Evolutionary conservation across 2,113 vertebrate species (phyloP).

Genomic region (Cricetomys ansorgei): DNA sequence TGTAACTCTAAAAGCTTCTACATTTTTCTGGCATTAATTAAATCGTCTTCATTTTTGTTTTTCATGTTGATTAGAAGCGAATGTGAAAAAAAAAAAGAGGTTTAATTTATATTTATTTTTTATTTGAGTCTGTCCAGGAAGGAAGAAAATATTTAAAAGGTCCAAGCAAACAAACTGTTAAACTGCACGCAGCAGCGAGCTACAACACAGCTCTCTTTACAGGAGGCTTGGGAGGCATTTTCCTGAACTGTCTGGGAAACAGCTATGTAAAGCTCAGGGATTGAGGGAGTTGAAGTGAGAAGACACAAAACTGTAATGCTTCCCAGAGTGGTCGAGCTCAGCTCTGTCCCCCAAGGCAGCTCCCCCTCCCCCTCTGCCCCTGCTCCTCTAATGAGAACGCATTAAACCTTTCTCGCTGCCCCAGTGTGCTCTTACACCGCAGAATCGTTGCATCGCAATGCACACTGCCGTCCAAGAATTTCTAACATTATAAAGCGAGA

Average conservation of each 20-base stretch:
- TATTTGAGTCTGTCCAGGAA: conserved; percentile 17
- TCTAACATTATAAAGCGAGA: conserved; percentile 81
- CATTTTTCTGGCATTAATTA: conserved; percentile 59
- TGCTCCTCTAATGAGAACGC: conserved; percentile 84
- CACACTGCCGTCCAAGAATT: conserved; percentile 82
- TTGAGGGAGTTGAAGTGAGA: conserved; percentile 84
- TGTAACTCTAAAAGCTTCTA: conserved; percentile 57
- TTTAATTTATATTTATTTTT: neutral
- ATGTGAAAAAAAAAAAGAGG: neutral
- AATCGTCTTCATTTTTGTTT: conserved; percentile 12
- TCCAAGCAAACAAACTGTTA: conserved; percentile 81
- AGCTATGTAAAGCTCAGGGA: conserved; percentile 85
- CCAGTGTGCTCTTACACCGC: conserved; percentile 77
- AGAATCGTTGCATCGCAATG: conserved; percentile 83
- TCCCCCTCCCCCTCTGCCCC: conserved; percentile 55
- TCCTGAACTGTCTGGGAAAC: conserved; percentile 83
- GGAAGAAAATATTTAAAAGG: conserved; percentile 59
- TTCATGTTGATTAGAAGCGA: conserved; percentile 52
- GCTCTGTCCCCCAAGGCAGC: conserved; percentile 69
- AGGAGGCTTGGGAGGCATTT: conserved; percentile 84
- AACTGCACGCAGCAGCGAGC: conserved; percentile 69
- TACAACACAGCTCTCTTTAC: conserved; percentile 80
- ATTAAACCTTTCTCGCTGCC: conserved; percentile 85
- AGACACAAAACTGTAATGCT: conserved; percentile 79
- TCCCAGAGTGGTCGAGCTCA: conserved; percentile 79